Evolutionary conservation across 2,113 vertebrate genomes (phyloP), one percentile per base, ranked within the genome.

Genomic region (Eurystomus gularis): DNA sequence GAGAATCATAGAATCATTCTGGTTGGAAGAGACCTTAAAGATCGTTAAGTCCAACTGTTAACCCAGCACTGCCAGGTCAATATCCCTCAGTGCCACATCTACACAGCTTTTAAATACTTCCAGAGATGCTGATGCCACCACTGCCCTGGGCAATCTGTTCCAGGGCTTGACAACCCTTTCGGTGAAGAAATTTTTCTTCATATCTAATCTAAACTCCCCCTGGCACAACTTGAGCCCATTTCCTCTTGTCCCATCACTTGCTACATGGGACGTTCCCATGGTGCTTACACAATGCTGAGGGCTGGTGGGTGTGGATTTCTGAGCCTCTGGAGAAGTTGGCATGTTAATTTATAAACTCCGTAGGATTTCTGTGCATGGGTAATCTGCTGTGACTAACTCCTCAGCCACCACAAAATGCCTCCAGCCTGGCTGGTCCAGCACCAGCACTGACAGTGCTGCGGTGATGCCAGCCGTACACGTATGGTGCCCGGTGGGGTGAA

Each of bases 401-500:
- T 62, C 10, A 68, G 51, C 31, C 51, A 79, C 70, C 37, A 42
- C 40, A 5, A 23, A 85, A 48, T 3, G 3, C 24, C 51, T 61
- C 70, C 3, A 2, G 51, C 33, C 69, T 33, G 20, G 21, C 33
- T 40, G 9, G 61, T 75, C 73, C 51, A 61, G 64, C 52, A 72
- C 28, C 51, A 52, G 62, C 7, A 2, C 33, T 28, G 58, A 25
- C 7, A 5, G 25, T 25, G 73, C 85, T 17, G 26, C 7, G 29
- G 57, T 62, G 9, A 10, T 23, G 40, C 62, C 58, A 60, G 44
- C n/a, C 5, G 1, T 21, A 7, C 7, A 1, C 6, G 14, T 16
- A 21, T 1, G 0, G 9, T 42, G 29, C 28, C 25, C 1, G 3
- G 5, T 48, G 46, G 18, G 46, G 1, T 24, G 28, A 13, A 78